Base-by-base conservation (phyloP, 2,797 vertebrate species). In the Hydrolagus colliei region DNA sequence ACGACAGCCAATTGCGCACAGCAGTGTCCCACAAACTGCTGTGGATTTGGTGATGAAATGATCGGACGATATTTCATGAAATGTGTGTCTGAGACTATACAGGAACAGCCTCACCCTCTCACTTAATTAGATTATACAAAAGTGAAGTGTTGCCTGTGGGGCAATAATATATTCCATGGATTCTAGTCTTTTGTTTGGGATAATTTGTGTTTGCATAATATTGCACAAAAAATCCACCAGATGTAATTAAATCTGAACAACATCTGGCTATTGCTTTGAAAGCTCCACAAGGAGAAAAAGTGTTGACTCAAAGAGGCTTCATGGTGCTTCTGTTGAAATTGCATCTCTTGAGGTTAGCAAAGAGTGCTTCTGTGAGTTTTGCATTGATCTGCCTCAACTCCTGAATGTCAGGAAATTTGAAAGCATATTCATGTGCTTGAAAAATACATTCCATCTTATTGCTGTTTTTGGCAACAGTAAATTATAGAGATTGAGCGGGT, bases 401-500 rank as follows among this genome's bases (percentile, higher is more conserved):
- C 32, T 71, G 65, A 4, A 84, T 18, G 16, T 84, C 27, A n/a
- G 10, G 9, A 84, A 20, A 84, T 71, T 84, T 65, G 41, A 52
- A 84, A 82, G 41, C 79, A 71, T 68, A 35, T 84, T 41, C 27
- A 71, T 20, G 9, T 52, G 4, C 16, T 84, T 84, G 79, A 82
- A 32, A 84, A 41, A 68, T 68, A 52, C 41, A 52, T 52, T 52
- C 41, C 41, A 52, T 3, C 41, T 52, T 52, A 68, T 68, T 22
- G 13, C 27, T 82, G 14, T 18, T 65, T 65, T 71, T 65, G 52
- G 41, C 75, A 77, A 59, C 52, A 84, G 32, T 52, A 84, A 84
- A 84, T 84, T 84, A 68, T 41, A 41, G 65, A 18, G 79, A 71
- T 67, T 71, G 79, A 71, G 27, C 65, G 71, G 71, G 11, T n/a